phyloP scores from a whole-genome alignment of 64 coral and sea anemone genomes.

The Cladopsammia gracilis region DNA sequence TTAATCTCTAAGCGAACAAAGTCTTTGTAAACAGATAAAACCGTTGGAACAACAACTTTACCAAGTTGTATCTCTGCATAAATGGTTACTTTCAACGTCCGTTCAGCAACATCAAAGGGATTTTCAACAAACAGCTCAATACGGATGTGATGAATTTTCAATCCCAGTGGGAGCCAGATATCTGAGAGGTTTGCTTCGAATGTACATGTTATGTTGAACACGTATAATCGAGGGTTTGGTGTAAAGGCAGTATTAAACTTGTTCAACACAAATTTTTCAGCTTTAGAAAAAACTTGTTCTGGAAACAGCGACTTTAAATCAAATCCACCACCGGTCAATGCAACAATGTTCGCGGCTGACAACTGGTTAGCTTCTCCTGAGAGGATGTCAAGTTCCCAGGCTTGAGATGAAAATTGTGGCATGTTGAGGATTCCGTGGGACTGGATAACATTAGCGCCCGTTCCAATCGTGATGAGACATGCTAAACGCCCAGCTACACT shows the following conservation, averaged over 20 bases:
- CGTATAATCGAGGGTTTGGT: conserved; percentile 29
- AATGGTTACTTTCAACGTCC: conserved; percentile 2
- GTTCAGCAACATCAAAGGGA: conserved; percentile 31
- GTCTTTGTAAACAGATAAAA: not conserved
- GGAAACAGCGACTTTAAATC: conserved; percentile 66
- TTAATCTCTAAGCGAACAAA: not conserved
- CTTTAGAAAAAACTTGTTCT: conserved; percentile 45
- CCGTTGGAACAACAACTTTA: conserved; percentile 15
- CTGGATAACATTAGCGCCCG: conserved; percentile 33
- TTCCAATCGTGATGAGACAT: conserved; percentile 61
- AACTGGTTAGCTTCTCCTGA: not conserved
- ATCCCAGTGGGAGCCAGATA: conserved; percentile 53
- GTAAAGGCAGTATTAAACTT: conserved; percentile 42
- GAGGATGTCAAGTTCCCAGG: conserved; percentile 45
- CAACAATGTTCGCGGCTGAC: conserved; percentile 30
- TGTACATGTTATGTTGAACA: conserved; percentile 49
- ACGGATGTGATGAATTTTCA: conserved; percentile 39
- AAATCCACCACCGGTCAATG: conserved; percentile 55
- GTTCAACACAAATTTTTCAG: conserved; percentile 41
- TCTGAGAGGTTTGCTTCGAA: conserved; percentile 52
- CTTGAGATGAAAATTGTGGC: conserved; percentile 22
- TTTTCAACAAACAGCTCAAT: conserved; percentile 21
- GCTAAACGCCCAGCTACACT: conserved; percentile 47
- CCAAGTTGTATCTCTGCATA: conserved; percentile 37
- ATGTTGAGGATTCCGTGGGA: conserved; percentile 22